Conservation (phyloP, 2,888 invertebrate genomes). For the Chloroclystis v-ata region DNA sequence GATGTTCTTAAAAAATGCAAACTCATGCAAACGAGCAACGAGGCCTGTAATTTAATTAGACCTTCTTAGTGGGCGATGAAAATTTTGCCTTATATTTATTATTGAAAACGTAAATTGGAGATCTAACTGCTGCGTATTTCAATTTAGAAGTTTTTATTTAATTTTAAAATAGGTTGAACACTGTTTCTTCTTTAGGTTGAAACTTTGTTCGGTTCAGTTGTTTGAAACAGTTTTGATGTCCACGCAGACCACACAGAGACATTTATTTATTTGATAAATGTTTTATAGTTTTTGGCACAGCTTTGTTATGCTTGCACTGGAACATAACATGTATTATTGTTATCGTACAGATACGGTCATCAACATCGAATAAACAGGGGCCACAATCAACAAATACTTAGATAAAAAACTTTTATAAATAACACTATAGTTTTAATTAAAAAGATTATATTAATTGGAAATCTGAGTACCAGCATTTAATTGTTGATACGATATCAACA, state of each 20-base stretch:
- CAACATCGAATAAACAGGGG: too few species aligned
- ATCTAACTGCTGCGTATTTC: constrained; percentile 58
- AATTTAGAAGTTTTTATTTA: constrained; percentile 54
- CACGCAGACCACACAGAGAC: not conserved
- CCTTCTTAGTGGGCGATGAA: constrained; percentile 61
- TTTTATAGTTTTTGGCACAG: too few species aligned
- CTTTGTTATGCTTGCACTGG: not conserved
- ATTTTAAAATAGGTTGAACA: constrained; percentile 37
- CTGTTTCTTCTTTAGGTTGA: constrained; percentile 28
- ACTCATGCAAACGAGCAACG: constrained; percentile 74
- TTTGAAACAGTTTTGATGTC: constrained; percentile 8
- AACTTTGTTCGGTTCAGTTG: constrained; percentile 22
- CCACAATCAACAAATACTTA: too few species aligned
- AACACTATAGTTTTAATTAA: too few species aligned
- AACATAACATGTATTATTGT: too few species aligned
- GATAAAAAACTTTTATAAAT: too few species aligned
- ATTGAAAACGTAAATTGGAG: constrained; percentile 60
- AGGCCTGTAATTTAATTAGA: constrained; percentile 69
- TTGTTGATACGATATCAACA: too few species aligned
- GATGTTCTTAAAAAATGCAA: constrained; percentile 71
- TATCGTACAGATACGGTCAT: too few species aligned
- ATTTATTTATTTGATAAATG: too few species aligned
- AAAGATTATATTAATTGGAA: too few species aligned
- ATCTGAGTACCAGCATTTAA: too few species aligned
- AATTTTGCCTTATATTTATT: constrained; percentile 53